These are phyloP conservation scores for Aleiodes alternator DNA, from an alignment of 2,888 invertebrate genomes.

Conservation along the genomic window DNA sequence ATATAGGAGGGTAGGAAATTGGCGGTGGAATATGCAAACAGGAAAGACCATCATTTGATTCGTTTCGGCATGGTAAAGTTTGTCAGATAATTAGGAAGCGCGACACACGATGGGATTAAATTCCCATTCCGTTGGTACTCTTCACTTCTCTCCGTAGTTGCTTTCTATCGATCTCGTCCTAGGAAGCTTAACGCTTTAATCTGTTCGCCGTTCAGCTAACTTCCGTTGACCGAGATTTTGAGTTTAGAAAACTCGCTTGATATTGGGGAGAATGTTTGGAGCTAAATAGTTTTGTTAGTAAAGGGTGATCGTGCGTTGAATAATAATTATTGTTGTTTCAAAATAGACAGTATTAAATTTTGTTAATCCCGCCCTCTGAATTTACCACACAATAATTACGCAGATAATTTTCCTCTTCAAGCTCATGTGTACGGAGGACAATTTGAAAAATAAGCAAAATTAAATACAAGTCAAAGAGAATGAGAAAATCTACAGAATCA, in stretches of 20 bases:
- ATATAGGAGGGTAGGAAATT: too few relatives aligned
- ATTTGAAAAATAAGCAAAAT: neutral
- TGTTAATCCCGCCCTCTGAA: constrained; percentile 40
- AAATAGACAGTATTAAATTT: constrained; percentile 59
- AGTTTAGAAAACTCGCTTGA: constrained; percentile 1
- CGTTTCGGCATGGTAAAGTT: constrained; percentile 56
- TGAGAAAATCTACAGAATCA: constrained; percentile 14
- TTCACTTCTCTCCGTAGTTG: constrained; percentile 49
- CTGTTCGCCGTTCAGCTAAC: constrained; percentile 54
- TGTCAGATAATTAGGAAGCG: constrained; percentile 62
- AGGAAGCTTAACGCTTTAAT: constrained; percentile 63
- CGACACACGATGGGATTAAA: constrained; percentile 60
- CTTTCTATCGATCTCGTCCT: constrained; percentile 49
- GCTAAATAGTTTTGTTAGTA: constrained; percentile 27
- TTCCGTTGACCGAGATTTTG: constrained; percentile 43
- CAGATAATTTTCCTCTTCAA: too few relatives aligned
- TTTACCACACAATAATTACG: neutral
- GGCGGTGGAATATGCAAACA: constrained; percentile 38
- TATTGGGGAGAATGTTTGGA: neutral
- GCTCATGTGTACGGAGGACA: too few relatives aligned
- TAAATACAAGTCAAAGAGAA: constrained; percentile 24
- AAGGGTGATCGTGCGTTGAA: constrained; percentile 62
- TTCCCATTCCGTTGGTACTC: constrained; percentile 54
- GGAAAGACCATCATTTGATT: constrained; percentile 54
- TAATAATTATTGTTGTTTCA: constrained; percentile 65